Evolutionary conservation across 2,888 invertebrate genomes (phyloP).

Genomic region (Drosophila phalerata): DNA sequence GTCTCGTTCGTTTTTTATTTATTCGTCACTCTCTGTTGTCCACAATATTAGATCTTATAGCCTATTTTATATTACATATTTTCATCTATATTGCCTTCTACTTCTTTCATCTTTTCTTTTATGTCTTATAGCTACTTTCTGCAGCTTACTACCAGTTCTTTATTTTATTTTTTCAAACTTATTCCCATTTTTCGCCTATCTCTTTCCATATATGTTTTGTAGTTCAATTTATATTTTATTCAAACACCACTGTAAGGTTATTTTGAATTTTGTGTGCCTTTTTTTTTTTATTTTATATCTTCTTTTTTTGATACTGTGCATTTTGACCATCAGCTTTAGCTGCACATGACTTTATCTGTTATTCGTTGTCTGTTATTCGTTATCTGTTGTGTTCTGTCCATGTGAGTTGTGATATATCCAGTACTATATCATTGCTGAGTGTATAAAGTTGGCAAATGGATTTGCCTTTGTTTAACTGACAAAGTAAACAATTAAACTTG

Average conservation of each 20-base stretch:
- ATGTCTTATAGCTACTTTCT: too few species aligned
- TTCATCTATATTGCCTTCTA: too few species aligned
- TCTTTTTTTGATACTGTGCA: conserved; percentile 13
- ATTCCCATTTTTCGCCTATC: too few species aligned
- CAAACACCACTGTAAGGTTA: conserved; percentile 6
- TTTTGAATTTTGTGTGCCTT: background rate
- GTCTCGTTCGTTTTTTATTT: too few species aligned
- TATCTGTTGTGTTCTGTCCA: conserved; percentile 37
- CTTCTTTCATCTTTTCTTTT: too few species aligned
- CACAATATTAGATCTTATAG: too few species aligned
- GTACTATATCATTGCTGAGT: background rate
- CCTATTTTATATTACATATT: too few species aligned
- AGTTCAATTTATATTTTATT: background rate
- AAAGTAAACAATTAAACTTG: conserved; percentile 1
- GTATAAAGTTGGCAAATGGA: background rate
- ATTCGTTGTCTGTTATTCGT: conserved; percentile 30
- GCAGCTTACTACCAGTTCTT: too few species aligned
- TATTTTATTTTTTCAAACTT: too few species aligned
- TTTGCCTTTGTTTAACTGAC: background rate
- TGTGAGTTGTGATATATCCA: conserved; percentile 23
- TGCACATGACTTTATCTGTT: conserved; percentile 40
- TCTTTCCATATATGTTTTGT: background rate
- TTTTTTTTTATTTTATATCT: conserved; percentile 9
- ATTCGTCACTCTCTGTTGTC: too few species aligned
- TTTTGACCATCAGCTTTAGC: conserved; percentile 17